Conservation (phyloP, 2,797 vertebrate species). For the Melanotaenia trifasciata region DNA sequence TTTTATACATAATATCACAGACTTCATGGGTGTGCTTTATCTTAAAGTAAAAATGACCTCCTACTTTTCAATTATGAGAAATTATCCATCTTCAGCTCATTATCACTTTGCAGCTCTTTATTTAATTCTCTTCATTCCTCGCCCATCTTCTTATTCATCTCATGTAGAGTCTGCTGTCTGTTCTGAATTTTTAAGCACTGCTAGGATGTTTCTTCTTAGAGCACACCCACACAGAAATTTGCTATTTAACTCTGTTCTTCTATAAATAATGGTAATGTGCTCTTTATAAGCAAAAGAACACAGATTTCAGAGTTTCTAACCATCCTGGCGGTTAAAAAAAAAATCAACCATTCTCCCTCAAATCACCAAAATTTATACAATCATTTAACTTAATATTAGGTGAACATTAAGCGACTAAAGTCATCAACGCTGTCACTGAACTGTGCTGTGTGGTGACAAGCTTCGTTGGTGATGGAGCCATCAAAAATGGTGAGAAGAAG, state of each 20-base stretch:
- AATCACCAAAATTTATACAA: background rate
- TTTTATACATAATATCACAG: background rate
- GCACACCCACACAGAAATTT: background rate
- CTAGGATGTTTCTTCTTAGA: conserved; percentile 18
- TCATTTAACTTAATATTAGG: background rate
- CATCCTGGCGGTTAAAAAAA: background rate
- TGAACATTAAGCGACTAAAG: conserved; percentile 9
- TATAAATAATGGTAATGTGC: background rate
- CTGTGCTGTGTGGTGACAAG: conserved; percentile 22
- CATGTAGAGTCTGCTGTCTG: conserved; percentile 6
- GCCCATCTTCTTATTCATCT: conserved; percentile 12
- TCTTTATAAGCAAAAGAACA: background rate
- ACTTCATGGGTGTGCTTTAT: background rate
- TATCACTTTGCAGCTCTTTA: conserved; percentile 20
- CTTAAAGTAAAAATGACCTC: background rate
- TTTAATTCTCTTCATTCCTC: conserved; percentile 8
- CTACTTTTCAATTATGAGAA: conserved; percentile 22
- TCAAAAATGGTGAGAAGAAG: conserved; percentile 27
- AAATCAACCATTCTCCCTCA: background rate
- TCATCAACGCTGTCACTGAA: conserved; percentile 4
- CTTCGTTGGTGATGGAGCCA: conserved; percentile 11
- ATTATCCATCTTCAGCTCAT: conserved; percentile 9
- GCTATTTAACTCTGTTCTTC: background rate
- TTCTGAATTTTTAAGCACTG: conserved; percentile 34
- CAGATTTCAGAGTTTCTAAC: background rate